Conservation (phyloP, 2,888 invertebrate genomes). For the Leptarthrus brevirostris region DNA sequence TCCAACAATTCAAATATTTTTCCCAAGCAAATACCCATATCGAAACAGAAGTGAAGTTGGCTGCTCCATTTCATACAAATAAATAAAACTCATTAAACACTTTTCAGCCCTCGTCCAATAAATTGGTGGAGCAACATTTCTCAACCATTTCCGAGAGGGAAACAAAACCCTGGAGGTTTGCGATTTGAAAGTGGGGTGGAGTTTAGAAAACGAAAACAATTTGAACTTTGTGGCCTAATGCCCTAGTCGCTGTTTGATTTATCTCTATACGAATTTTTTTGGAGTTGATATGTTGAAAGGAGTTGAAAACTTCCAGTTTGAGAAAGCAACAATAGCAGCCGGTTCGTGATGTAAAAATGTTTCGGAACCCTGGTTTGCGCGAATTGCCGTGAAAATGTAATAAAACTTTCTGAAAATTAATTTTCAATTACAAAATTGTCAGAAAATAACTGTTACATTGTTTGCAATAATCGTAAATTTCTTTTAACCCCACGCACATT, state of each 20-base stretch:
- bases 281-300: constrained; percentile 15
- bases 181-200: not conserved
- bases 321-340: constrained; percentile 1
- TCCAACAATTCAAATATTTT: constrained; percentile 13
- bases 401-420: constrained; percentile 37
- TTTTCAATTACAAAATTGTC: constrained; percentile 47
- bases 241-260: constrained; percentile 41
- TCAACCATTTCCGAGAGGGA: not conserved
- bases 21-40: not conserved
- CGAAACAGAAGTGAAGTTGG: not conserved
- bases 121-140: constrained; percentile 1
- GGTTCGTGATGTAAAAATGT: constrained; percentile 22
- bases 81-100: constrained; percentile 44
- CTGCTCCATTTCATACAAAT: constrained; percentile 18
- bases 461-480: constrained; percentile 43
- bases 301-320: not conserved
- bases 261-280: constrained; percentile 40
- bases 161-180: not conserved
- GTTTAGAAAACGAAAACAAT: constrained; percentile 23
- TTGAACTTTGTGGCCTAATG: constrained; percentile 44
- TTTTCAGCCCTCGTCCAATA: constrained; percentile 18
- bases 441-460: constrained; percentile 22
- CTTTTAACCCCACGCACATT: not conserved
- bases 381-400: not conserved
- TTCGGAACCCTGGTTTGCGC: not conserved